Evolutionary conservation across 2,797 vertebrate species (phyloP), one percentile per base, ranked within the genome.

Genomic region (Pantherophis vulpinus): DNA sequence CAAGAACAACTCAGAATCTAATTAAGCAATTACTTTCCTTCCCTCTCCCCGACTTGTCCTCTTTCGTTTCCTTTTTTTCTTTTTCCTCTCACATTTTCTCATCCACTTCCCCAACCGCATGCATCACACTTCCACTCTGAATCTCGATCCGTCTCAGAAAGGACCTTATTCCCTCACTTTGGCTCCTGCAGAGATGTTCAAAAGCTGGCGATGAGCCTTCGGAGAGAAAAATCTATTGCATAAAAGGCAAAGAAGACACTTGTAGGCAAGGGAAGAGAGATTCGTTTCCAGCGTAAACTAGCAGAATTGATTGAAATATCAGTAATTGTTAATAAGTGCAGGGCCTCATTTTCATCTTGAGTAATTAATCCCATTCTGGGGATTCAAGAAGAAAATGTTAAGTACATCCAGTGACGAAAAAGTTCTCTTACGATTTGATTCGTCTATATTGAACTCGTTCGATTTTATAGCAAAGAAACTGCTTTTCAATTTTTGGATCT

Each of bases 111-210:
- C 37, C 74, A 90, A 94, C 93, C 79, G 93, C 54, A 59, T 25
- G 16, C 56, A 74, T 74, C 61, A 23, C 86, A 83, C 95, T 94
- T 74, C 92, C 91, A 29, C 92, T 94, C 91, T n/a, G 89, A 89
- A 94, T 95, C 93, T 95, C 95, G n/a, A 95, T 95, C 94, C 89
- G 51, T 92, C 95, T 93, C 95, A 94, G 93, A 93, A 95, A 60
- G 94, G 88, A 87, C 89, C 91, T 94, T 93, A 93, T 91, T 93
- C 92, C 94, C 91, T 94, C 55, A 95, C 94, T 92, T 94, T 94
- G 92, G 92, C 90, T 86, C 29, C 93, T 83, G 93, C 94, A 94
- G 89, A 90, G 92, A 95, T 95, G 95, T 93, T 95, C 94, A 94
- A 94, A 95, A 92, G 51, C 94, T 90, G 79, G 58, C 58, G 94